Conservation (phyloP, 2,113 vertebrate genomes). For the Tachycineta bicolor region DNA sequence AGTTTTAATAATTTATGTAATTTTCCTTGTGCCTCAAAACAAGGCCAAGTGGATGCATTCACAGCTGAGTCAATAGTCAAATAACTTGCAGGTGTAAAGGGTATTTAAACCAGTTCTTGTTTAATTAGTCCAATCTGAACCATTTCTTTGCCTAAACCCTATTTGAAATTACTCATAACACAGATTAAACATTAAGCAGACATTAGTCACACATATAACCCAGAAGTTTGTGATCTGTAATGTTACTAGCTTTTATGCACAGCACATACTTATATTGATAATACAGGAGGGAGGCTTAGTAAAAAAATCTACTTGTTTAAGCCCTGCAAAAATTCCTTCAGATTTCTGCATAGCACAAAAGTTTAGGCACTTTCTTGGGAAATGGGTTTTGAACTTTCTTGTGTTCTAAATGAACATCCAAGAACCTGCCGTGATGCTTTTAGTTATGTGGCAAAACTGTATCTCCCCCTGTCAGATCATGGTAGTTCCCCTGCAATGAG, state of each 20-base stretch:
- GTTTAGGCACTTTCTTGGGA: not conserved
- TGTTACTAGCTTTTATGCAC: not conserved
- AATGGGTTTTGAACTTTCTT: not conserved
- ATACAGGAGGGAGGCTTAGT: not conserved
- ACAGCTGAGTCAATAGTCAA: not conserved
- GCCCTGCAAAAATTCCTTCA: not conserved
- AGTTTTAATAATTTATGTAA: not conserved
- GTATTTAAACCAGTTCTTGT: not conserved
- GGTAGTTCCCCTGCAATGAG: not conserved
- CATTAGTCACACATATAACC: not conserved
- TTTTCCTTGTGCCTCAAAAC: not conserved
- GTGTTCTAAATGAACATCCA: not conserved
- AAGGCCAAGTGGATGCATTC: not conserved
- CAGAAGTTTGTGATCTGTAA: not conserved
- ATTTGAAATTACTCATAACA: not conserved
- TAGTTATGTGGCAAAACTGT: not conserved
- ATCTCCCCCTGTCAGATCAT: not conserved
- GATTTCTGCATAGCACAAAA: not conserved
- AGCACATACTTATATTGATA: not conserved
- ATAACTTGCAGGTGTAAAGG: not conserved
- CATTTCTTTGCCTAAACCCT: not conserved
- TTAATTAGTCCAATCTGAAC: not conserved
- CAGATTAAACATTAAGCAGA: slow-evolving; percentile 55
- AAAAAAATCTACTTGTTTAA: not conserved
- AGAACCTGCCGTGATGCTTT: not conserved